Percentiles rank a stretch among this genome's conserved stretches.
These are phyloP conservation scores for Caretta caretta DNA, from an alignment of 2,113 vertebrate genomes.

Conservation along the genomic window DNA sequence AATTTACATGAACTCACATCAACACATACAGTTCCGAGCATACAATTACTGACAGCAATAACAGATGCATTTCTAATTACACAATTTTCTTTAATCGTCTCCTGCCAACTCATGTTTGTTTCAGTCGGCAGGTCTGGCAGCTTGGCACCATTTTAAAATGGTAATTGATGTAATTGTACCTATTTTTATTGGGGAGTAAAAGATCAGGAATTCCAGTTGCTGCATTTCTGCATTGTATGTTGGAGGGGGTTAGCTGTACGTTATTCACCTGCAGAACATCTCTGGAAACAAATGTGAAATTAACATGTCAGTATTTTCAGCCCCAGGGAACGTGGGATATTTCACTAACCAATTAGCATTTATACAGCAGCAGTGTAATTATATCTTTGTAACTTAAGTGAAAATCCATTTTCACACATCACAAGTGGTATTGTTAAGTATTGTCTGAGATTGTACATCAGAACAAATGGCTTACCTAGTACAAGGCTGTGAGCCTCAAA, in stretches of 20 bases:
- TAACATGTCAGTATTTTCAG: slow-evolving; percentile 6
- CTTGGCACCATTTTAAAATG: neutral
- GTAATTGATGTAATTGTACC: neutral
- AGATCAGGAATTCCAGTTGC: neutral
- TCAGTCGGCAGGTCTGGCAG: neutral
- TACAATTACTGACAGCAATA: slow-evolving; percentile 13
- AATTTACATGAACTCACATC: neutral
- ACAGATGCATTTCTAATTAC: neutral
- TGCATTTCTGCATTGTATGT: neutral
- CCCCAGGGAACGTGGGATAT: neutral
- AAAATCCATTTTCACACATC: neutral
- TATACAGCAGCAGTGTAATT: neutral
- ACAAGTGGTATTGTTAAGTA: neutral
- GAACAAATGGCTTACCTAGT: neutral
- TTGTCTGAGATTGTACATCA: neutral
- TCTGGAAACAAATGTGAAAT: neutral
- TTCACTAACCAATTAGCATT: neutral
- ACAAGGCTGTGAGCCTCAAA: neutral
- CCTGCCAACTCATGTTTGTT: neutral
- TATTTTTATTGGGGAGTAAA: neutral
- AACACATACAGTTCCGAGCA: neutral
- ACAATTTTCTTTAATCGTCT: neutral
- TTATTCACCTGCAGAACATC: neutral
- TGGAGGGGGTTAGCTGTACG: neutral
- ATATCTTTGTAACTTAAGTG: neutral